Evolutionary conservation across 2,888 invertebrate genomes (phyloP).

Genomic region (Drosophila anceps): DNA sequence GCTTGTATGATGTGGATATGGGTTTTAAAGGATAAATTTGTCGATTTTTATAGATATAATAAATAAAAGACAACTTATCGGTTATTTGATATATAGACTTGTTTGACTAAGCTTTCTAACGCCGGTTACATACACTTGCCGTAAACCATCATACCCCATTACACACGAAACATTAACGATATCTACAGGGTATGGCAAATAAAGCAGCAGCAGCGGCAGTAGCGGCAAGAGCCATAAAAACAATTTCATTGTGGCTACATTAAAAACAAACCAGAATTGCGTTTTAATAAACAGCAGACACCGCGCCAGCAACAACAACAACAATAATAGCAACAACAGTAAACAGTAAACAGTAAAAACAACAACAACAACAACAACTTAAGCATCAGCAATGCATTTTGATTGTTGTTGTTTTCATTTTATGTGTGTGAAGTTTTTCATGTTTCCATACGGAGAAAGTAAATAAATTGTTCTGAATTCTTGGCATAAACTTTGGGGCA

Average conservation of each 20-base stretch:
- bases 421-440: slow-evolving; percentile 67
- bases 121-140: neutral
- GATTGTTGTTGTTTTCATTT: slow-evolving; percentile 22
- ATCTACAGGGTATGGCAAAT: neutral
- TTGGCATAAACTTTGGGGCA: slow-evolving; percentile 33
- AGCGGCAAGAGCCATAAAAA: slow-evolving; percentile 48
- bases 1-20: too few species aligned
- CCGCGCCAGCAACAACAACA: slow-evolving; percentile 27
- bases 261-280: slow-evolving; percentile 68
- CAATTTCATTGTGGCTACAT: slow-evolving; percentile 62
- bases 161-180: neutral
- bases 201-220: slow-evolving; percentile 13
- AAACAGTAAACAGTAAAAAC: slow-evolving; percentile 25
- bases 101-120: neutral
- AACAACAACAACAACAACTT: slow-evolving; percentile 33
- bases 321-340: slow-evolving; percentile 26
- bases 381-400: slow-evolving; percentile 19
- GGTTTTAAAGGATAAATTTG: too few species aligned
- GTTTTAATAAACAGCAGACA: slow-evolving; percentile 70
- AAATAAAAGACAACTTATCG: too few species aligned
- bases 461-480: slow-evolving; percentile 72
- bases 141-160: neutral
- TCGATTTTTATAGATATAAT: too few species aligned
- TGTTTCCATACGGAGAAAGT: slow-evolving; percentile 63
- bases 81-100: too few species aligned